Conservation (phyloP, 2,888 invertebrate genomes). For the Andrena praecox region DNA sequence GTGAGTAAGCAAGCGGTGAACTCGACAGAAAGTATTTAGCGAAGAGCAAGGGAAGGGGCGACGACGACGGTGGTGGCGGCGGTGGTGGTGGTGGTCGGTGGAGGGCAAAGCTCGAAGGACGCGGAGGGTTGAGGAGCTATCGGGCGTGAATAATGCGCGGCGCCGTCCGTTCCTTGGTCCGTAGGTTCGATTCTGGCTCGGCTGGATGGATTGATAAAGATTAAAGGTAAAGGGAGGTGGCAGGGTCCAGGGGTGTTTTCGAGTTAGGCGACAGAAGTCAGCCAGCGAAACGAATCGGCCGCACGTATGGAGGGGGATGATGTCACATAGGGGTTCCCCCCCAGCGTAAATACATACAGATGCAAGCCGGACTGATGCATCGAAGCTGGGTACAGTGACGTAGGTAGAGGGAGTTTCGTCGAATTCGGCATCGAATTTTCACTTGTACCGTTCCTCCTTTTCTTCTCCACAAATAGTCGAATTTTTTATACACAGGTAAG, state of each 20-base stretch:
- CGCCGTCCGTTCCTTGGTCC: slow-evolving; percentile 73
- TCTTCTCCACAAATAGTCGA: neutral
- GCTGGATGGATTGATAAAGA: slow-evolving; percentile 84
- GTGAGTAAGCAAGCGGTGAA: slow-evolving; percentile 5
- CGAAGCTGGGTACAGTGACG: slow-evolving; percentile 72
- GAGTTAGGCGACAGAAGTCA: slow-evolving; percentile 85
- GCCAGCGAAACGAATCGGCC: slow-evolving; percentile 82
- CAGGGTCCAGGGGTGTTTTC: slow-evolving; percentile 75
- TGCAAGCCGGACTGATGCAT: slow-evolving; percentile 78
- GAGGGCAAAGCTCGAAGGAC: slow-evolving; percentile 40
- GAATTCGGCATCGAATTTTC: slow-evolving; percentile 13
- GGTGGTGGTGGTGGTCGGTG: slow-evolving; percentile 1
- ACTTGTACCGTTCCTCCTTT: neutral
- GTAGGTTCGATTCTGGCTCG: slow-evolving; percentile 73
- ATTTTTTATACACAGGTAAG: neutral
- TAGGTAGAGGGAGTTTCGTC: slow-evolving; percentile 50
- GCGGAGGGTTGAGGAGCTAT: slow-evolving; percentile 75
- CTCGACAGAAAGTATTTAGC: slow-evolving; percentile 51
- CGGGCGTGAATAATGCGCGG: slow-evolving; percentile 83
- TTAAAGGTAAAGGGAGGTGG: slow-evolving; percentile 82
- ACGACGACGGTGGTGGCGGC: slow-evolving; percentile 10
- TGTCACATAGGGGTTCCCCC: slow-evolving; percentile 81
- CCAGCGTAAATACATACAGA: slow-evolving; percentile 78
- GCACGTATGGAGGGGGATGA: slow-evolving; percentile 78
- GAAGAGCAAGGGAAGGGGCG: slow-evolving; percentile 31